These are phyloP conservation scores for Papilio xuthus DNA, from an alignment of 1,140 invertebrate genomes.

Conservation along the genomic window DNA sequence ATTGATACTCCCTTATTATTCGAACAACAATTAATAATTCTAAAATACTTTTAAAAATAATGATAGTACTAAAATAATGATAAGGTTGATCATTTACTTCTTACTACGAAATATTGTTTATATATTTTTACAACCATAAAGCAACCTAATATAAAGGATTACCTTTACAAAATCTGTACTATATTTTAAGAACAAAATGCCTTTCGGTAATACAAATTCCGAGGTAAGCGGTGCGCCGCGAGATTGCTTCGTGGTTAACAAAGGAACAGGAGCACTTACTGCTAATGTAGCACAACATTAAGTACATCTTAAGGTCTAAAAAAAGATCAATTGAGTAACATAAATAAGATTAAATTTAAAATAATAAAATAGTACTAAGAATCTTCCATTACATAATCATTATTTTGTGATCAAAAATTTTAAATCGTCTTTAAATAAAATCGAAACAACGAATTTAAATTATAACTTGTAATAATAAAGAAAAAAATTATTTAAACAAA, in stretches of 20 bases:
- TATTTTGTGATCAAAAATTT: neutral
- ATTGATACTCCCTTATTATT: too few relatives aligned
- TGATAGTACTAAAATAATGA: too few relatives aligned
- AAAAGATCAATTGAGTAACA: neutral
- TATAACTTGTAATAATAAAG: too few relatives aligned
- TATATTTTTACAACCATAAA: neutral
- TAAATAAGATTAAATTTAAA: neutral
- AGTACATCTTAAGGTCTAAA: neutral
- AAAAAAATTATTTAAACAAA: too few relatives aligned
- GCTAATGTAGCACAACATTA: conserved; percentile 4
- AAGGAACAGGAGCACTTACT: conserved; percentile 1
- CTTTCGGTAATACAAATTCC: conserved; percentile 12
- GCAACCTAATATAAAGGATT: neutral
- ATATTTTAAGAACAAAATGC: neutral
- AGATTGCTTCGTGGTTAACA: conserved; percentile 12
- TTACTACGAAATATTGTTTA: too few relatives aligned
- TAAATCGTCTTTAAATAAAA: too few relatives aligned
- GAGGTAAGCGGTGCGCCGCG: neutral
- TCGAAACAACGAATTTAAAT: too few relatives aligned
- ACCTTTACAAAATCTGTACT: neutral
- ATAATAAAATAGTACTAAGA: neutral
- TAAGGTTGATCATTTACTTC: too few relatives aligned
- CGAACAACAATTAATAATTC: too few relatives aligned
- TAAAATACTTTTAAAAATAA: too few relatives aligned
- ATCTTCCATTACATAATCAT: neutral